A percentile compares a stretch with the other conserved stretches of the same genome.
These are phyloP conservation scores for Hippopotamus amphibius DNA, from an alignment of 2,113 vertebrate genomes.

Conservation along the genomic window DNA sequence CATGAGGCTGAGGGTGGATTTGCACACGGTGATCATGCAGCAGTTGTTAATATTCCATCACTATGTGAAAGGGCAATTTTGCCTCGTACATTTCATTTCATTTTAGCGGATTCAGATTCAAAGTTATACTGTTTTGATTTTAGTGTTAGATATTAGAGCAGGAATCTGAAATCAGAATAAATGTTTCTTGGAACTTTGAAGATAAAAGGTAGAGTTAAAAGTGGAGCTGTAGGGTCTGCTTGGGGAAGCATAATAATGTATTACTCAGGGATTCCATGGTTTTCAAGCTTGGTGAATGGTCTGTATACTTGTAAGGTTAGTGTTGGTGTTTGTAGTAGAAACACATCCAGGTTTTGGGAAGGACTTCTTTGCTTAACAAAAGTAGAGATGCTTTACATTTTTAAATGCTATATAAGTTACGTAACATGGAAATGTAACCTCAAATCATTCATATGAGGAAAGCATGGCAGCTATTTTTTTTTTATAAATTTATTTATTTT, in stretches of 20 bases:
- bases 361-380: not conserved
- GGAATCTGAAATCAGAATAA: not conserved
- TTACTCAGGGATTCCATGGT: not conserved
- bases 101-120: not conserved
- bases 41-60: not conserved
- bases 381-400: not conserved
- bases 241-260: not conserved
- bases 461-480: not conserved
- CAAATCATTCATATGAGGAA: not conserved
- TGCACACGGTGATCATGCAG: not conserved
- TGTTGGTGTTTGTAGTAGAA: not conserved
- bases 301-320: not conserved
- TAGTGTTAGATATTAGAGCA: not conserved
- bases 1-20: not conserved
- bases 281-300: not conserved
- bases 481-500: no score
- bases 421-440: not conserved
- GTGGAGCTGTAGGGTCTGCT: not conserved
- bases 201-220: conserved; percentile 5
- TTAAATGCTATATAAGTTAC: not conserved
- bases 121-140: not conserved
- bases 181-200: conserved; percentile 32
- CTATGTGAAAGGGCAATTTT: not conserved
- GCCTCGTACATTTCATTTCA: not conserved
- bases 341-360: not conserved